These are phyloP conservation scores for Drosophila parvula DNA, from an alignment of 1,140 invertebrate genomes.

Conservation along the genomic window DNA sequence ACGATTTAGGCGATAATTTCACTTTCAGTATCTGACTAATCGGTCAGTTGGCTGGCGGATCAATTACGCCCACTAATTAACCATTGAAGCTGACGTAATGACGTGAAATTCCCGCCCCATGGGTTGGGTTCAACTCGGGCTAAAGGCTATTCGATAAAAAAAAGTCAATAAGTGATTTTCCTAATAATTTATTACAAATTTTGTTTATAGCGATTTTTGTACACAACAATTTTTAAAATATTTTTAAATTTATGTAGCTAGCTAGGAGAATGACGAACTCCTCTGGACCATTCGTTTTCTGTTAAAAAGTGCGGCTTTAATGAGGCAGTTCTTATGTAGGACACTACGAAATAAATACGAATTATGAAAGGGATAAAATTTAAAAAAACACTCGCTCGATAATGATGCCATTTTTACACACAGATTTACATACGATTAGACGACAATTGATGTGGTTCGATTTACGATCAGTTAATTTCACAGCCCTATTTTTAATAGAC, in stretches of 20 bases:
- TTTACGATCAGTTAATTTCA: conserved; percentile 59
- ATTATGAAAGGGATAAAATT: conserved; percentile 12
- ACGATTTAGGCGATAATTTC: conserved; percentile 13
- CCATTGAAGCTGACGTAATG: neutral
- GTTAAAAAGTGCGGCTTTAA: conserved; percentile 26
- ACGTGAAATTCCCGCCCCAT: neutral
- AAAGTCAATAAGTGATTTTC: neutral
- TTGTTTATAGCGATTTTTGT: conserved; percentile 44
- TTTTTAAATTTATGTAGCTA: conserved; percentile 32
- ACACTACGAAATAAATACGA: conserved; percentile 50
- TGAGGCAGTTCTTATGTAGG: conserved; percentile 17
- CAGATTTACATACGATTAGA: conserved; percentile 46
- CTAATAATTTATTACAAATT: conserved; percentile 29
- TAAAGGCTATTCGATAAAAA: neutral
- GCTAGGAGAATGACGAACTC: conserved; percentile 40
- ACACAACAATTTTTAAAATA: conserved; percentile 51
- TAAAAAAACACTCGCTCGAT: conserved; percentile 13
- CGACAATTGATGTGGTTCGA: conserved; percentile 46
- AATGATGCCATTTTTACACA: conserved; percentile 31
- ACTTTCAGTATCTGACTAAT: conserved; percentile 26
- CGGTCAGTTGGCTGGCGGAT: neutral
- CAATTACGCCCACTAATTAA: conserved; percentile 9
- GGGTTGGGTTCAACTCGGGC: neutral
- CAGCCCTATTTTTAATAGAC: conserved; percentile 69
- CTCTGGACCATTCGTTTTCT: conserved; percentile 23